Percentiles rank a stretch among this genome's conserved stretches.
Conservation (phyloP, 2,797 vertebrate species). For the Todus mexicanus region DNA sequence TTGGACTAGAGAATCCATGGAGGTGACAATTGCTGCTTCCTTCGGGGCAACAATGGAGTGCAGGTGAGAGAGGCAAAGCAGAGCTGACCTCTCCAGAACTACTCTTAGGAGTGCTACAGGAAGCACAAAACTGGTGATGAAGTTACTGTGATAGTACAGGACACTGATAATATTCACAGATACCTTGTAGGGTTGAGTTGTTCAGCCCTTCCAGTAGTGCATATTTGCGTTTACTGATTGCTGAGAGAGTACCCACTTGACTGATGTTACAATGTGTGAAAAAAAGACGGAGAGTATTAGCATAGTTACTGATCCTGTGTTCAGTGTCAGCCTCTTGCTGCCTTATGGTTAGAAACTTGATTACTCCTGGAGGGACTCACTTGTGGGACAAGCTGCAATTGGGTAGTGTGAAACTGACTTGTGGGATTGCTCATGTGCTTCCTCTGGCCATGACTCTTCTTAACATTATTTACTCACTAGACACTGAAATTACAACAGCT, state of each 20-base stretch:
- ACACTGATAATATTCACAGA: background rate
- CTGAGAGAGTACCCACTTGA: background rate
- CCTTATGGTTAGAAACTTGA: background rate
- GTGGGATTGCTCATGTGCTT: accelerated
- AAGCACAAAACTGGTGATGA: background rate
- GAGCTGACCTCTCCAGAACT: background rate
- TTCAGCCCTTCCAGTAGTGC: background rate
- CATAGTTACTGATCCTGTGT: background rate
- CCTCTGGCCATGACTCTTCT: background rate
- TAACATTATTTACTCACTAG: background rate
- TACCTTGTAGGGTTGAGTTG: background rate
- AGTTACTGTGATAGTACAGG: background rate
- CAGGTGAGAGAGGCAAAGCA: background rate
- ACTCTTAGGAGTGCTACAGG: background rate
- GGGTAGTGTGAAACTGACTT: background rate
- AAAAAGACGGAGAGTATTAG: background rate
- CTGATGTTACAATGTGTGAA: background rate
- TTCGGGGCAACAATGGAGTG: background rate
- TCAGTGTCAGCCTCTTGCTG: background rate
- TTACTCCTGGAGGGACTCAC: background rate
- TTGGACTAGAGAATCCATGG: background rate
- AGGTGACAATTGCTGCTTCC: background rate
- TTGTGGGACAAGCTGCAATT: background rate
- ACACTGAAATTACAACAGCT: background rate
- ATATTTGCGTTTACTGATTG: background rate